A percentile compares a stretch with the other conserved stretches of the same genome.
Evolutionary conservation across 2,113 vertebrate genomes (phyloP).

Genomic region (Micronycteris hirsuta): DNA sequence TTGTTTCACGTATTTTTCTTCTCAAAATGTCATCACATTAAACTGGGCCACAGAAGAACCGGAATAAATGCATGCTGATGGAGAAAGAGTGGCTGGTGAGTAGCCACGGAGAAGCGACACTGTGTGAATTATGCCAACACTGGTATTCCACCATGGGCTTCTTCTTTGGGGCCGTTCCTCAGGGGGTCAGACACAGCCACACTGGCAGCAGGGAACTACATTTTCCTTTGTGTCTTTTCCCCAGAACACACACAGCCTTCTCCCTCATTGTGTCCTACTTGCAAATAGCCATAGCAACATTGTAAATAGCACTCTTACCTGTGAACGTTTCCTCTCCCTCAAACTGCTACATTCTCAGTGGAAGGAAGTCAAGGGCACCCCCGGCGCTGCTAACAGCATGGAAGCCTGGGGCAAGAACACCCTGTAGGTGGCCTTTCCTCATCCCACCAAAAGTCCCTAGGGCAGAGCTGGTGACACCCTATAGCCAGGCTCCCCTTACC

Average conservation of each 20-base stretch:
- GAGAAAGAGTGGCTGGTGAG: neutral
- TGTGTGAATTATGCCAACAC: neutral
- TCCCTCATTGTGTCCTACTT: neutral
- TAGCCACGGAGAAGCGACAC: neutral
- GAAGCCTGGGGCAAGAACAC: neutral
- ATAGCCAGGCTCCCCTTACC: neutral
- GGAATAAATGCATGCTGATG: neutral
- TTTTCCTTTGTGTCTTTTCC: neutral
- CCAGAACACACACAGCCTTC: neutral
- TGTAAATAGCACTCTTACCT: neutral
- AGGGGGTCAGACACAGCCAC: neutral
- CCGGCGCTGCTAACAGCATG: neutral
- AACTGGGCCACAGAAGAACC: neutral
- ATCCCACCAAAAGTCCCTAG: neutral
- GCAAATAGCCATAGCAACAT: neutral
- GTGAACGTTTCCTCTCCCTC: neutral
- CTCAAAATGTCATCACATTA: neutral
- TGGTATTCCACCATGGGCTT: neutral
- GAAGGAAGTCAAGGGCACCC: neutral
- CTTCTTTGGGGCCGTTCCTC: neutral
- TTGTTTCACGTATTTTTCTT: neutral
- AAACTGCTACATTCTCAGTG: neutral
- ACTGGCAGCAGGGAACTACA: neutral
- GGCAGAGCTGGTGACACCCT: neutral
- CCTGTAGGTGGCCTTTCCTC: neutral